These are phyloP conservation scores for Bembecia ichneumoniformis DNA, from an alignment of 2,888 invertebrate species.

Conservation along the genomic window DNA sequence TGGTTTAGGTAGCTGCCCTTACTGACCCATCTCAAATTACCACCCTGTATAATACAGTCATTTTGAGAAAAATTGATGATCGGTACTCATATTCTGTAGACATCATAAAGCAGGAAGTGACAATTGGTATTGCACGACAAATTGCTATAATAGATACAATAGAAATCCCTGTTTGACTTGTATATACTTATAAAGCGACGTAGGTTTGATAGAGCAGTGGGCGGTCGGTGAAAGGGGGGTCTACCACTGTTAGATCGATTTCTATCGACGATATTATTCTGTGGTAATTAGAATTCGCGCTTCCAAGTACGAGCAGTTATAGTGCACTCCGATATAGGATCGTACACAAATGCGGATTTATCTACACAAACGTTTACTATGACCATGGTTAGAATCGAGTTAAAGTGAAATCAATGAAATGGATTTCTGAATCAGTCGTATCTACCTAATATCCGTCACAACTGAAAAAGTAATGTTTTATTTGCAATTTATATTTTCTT, in stretches of 20 bases:
- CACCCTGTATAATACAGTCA: too few relatives aligned
- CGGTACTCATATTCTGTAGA: not conserved
- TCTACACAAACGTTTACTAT: not conserved
- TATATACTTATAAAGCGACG: not conserved
- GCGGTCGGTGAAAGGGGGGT: constrained; percentile 20
- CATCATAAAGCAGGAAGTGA: not conserved
- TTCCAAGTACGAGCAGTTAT: constrained; percentile 22
- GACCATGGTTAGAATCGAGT: not conserved
- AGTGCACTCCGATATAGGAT: not conserved
- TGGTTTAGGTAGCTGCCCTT: too few relatives aligned
- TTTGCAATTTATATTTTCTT: too few relatives aligned
- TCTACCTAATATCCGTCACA: too few relatives aligned
- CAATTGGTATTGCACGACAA: not conserved
- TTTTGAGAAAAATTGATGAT: not conserved
- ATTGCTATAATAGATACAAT: not conserved
- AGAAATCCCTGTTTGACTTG: not conserved
- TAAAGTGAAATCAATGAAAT: too few relatives aligned
- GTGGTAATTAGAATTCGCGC: constrained; percentile 64
- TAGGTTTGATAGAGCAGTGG: not conserved
- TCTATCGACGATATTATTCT: constrained; percentile 60
- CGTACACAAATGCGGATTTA: not conserved
- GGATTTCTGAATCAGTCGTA: too few relatives aligned
- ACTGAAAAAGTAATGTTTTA: too few relatives aligned
- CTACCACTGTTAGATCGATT: constrained; percentile 61
- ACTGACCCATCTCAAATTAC: too few relatives aligned